Evolutionary conservation across 2,797 vertebrate genomes (phyloP), one percentile per base, ranked within the genome.

Genomic region (Echeneis naucrates): DNA sequence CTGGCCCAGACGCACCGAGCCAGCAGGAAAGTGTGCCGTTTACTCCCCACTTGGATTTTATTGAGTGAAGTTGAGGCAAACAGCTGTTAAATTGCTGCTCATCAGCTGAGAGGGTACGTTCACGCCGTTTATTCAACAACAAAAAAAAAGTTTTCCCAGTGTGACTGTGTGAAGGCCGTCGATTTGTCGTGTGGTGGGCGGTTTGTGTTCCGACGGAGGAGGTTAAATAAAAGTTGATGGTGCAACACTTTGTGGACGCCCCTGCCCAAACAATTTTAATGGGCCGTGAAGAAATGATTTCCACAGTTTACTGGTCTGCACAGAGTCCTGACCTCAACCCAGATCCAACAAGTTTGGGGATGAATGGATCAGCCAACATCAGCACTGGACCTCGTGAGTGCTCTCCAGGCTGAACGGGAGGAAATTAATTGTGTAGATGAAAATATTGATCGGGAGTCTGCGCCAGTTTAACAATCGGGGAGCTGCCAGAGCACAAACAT

Each of bases 201-300:
- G 23, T 24, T 51, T 16, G 8, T 16, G 2, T 2, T 51, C 48
- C 4, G 48, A 51, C 48, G 8, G 23, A 51, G 48, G 48, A 26
- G 24, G 48, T 51, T 14, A 26, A 51, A 51, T 51, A 26, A 51
- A 51, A 51, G 12, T 51, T 48, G 45, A 48, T 51, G 48, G 48
- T 51, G 48, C 48, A 51, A 26, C 24, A 16, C 48, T 26, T 51
- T 51, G 65, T 16, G 33, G 45, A 50, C 45, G 17, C 30, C 32
- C 30, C 27, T 10, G 21, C 17, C 64, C 38, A 32, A 40, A 21
- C 38, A 9, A 16, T 5, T 7, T 45, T 21, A 45, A 17, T 24
- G 27, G 11, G 8, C 24, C 24, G 13, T 23, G 16, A 23, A 68
- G 55, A 58, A 67, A 55, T 32, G 12, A 7, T 27, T 52, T 51